Conservation (phyloP, 1,140 invertebrate species). For the Scaptomyza pallida region DNA sequence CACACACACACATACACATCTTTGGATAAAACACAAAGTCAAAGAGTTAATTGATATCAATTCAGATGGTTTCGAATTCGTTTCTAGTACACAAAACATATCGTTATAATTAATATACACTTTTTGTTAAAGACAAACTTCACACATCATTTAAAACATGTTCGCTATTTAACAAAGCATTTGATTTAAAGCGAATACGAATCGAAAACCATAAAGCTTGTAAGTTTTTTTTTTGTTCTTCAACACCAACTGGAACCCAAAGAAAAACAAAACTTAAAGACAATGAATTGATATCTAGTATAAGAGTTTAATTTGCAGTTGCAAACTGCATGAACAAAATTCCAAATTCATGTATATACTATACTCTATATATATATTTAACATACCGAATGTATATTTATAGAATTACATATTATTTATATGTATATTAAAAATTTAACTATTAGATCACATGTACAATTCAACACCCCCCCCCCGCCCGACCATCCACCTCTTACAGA, state of each 20-base stretch:
- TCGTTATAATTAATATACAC: too few species aligned
- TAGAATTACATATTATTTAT: conserved; percentile 7
- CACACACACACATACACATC: neutral
- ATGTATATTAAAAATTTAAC: conserved; percentile 45
- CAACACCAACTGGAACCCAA: neutral
- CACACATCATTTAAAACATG: too few species aligned
- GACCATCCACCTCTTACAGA: conserved; percentile 36
- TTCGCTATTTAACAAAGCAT: too few species aligned
- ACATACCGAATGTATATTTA: conserved; percentile 7
- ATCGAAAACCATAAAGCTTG: too few species aligned
- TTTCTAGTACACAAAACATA: too few species aligned
- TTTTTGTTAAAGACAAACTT: too few species aligned
- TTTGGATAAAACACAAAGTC: too few species aligned
- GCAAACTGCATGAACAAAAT: conserved; percentile 9
- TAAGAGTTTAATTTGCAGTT: conserved; percentile 10
- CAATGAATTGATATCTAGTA: neutral
- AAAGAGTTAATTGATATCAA: too few species aligned
- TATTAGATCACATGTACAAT: conserved; percentile 64
- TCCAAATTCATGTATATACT: conserved; percentile 10
- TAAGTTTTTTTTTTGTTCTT: too few species aligned
- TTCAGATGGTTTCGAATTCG: too few species aligned
- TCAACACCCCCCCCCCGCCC: neutral
- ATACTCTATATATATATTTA: conserved; percentile 6
- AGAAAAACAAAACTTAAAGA: neutral
- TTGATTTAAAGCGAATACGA: too few species aligned